These are phyloP conservation scores for Clanis bilineata DNA, from an alignment of 2,888 invertebrate genomes.

Conservation along the genomic window DNA sequence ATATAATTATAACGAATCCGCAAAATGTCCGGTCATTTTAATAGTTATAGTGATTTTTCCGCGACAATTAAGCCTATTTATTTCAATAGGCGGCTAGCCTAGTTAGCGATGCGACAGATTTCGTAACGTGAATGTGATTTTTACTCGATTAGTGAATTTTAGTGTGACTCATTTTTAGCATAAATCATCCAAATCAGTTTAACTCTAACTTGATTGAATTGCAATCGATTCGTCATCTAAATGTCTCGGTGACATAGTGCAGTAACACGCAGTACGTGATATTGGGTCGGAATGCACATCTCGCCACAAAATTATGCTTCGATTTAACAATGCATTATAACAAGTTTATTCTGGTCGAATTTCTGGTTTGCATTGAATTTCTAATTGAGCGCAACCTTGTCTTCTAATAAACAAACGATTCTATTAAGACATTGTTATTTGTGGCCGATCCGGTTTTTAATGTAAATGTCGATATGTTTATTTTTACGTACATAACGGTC, in stretches of 20 bases:
- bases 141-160: neutral
- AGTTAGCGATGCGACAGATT: neutral
- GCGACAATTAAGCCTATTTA: constrained; percentile 8
- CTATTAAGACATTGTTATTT: neutral
- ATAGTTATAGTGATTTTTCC: neutral
- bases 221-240: no score
- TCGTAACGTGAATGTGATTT: neutral
- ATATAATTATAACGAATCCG: neutral
- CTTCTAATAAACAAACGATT: neutral
- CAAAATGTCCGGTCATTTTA: neutral
- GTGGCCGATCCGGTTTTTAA: neutral
- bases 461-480: neutral
- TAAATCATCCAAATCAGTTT: no score
- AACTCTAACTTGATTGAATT: no score
- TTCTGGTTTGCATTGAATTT: constrained; percentile 5
- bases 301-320: neutral
- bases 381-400: neutral
- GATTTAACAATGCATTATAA: neutral
- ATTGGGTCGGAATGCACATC: no score
- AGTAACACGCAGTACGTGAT: no score
- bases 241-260: no score
- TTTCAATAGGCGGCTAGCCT: neutral
- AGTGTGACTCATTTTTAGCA: no score
- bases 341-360: neutral
- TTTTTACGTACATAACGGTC: neutral